Conservation (phyloP, 2,888 invertebrate genomes). For the Trissoscelio sp. region DNA sequence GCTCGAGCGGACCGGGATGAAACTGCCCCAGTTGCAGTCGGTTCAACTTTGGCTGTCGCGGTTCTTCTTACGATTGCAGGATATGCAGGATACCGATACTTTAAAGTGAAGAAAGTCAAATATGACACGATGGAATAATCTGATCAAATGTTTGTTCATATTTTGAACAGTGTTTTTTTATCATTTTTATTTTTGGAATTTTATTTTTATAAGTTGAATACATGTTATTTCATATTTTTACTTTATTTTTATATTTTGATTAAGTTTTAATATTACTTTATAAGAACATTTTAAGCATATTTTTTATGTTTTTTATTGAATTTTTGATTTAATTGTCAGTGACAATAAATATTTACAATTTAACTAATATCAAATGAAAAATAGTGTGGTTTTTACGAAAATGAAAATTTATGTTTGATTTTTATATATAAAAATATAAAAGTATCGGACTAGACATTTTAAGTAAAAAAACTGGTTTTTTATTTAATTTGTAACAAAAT, state of each 20-base stretch:
- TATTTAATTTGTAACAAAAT: too few relatives aligned
- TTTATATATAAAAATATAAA: too few relatives aligned
- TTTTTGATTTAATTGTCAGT: conserved; percentile 50
- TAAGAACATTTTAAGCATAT: not conserved
- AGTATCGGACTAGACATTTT: not conserved
- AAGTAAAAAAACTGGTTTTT: not conserved
- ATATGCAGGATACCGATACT: conserved; percentile 93
- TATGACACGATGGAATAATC: conserved; percentile 95
- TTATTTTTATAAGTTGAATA: not conserved
- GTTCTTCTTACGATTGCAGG: conserved; percentile 92
- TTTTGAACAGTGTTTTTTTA: too few relatives aligned
- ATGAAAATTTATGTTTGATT: too few relatives aligned
- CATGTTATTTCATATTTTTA: not conserved
- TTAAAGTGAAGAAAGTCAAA: conserved; percentile 95
- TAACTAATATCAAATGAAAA: conserved; percentile 53
- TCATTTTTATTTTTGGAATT: too few relatives aligned
- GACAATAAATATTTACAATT: conserved; percentile 63
- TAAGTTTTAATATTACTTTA: too few relatives aligned
- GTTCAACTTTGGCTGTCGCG: conserved; percentile 92
- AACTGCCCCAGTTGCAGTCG: conserved; percentile 92
- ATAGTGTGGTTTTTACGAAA: conserved; percentile 40
- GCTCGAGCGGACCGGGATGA: conserved; percentile 88
- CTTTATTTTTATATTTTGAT: too few relatives aligned
- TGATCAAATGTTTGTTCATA: too few relatives aligned
- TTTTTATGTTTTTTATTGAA: conserved; percentile 5